These are phyloP conservation scores for Serripes groenlandicus DNA, from an alignment of 2,888 invertebrate genomes.

Conservation along the genomic window DNA sequence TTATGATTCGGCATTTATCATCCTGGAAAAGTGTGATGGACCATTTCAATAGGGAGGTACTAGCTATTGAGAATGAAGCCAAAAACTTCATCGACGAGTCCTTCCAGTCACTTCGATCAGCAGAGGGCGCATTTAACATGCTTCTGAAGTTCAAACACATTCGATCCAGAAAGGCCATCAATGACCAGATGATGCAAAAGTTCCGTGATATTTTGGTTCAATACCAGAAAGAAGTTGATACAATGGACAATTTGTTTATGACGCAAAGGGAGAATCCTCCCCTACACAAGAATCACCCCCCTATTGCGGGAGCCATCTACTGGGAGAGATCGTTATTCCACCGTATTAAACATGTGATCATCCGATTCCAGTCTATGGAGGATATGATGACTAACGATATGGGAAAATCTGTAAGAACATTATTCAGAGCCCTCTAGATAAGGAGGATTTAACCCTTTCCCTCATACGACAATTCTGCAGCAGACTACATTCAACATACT, in stretches of 20 bases:
- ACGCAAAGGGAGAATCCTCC: slow-evolving; percentile 89
- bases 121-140: slow-evolving; percentile 93
- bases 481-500: not conserved
- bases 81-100: slow-evolving; percentile 94
- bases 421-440: not conserved
- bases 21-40: slow-evolving; percentile 95
- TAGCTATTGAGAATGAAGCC: slow-evolving; percentile 92
- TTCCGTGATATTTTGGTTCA: slow-evolving; percentile 94
- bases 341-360: slow-evolving; percentile 92
- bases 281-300: slow-evolving; percentile 92
- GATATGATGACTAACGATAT: slow-evolving; percentile 91
- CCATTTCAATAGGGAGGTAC: slow-evolving; percentile 92
- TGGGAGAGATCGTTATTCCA: slow-evolving; percentile 94
- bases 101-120: slow-evolving; percentile 92
- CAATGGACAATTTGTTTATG: slow-evolving; percentile 86
- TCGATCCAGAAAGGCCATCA: slow-evolving; percentile 92
- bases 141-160: slow-evolving; percentile 93
- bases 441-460: not conserved
- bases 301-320: slow-evolving; percentile 93
- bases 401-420: slow-evolving; percentile 89
- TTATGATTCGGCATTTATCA: slow-evolving; percentile 92
- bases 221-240: slow-evolving; percentile 93
- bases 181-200: slow-evolving; percentile 92
- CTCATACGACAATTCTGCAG: not conserved
- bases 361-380: slow-evolving; percentile 92